Evolutionary conservation across 1,140 invertebrate genomes (phyloP).

Genomic region (Periplaneta americana): DNA sequence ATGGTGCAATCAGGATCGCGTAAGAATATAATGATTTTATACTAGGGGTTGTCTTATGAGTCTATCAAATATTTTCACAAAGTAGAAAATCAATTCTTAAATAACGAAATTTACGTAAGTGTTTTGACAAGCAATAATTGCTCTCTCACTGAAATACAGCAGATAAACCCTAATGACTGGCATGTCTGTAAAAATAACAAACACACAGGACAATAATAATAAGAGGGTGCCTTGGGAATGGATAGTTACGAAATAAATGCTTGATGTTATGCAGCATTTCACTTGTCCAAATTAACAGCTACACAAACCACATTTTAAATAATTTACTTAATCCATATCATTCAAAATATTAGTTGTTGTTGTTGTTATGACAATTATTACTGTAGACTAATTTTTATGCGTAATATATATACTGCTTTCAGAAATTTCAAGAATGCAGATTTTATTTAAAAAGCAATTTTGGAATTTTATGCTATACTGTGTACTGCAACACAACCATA

Average conservation of each 20-base stretch:
- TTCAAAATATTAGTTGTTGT: too few species aligned
- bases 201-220: neutral
- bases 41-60: too few species aligned
- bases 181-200: neutral
- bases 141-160: too few species aligned
- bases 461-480: neutral
- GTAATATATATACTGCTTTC: neutral
- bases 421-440: neutral
- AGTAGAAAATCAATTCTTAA: too few species aligned
- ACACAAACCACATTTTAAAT: neutral
- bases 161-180: neutral
- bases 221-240: neutral
- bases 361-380: neutral
- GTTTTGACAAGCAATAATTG: too few species aligned
- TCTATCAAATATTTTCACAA: too few species aligned
- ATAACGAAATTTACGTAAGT: too few species aligned
- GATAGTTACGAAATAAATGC: neutral
- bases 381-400: neutral
- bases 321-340: neutral
- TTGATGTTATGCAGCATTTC: neutral
- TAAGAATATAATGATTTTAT: too few species aligned
- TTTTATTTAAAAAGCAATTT: neutral
- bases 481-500: neutral
- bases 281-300: neutral
- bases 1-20: too few species aligned